phyloP scores from a whole-genome alignment of 1,140 invertebrate genomes.

The Conopomorpha cramerella region DNA sequence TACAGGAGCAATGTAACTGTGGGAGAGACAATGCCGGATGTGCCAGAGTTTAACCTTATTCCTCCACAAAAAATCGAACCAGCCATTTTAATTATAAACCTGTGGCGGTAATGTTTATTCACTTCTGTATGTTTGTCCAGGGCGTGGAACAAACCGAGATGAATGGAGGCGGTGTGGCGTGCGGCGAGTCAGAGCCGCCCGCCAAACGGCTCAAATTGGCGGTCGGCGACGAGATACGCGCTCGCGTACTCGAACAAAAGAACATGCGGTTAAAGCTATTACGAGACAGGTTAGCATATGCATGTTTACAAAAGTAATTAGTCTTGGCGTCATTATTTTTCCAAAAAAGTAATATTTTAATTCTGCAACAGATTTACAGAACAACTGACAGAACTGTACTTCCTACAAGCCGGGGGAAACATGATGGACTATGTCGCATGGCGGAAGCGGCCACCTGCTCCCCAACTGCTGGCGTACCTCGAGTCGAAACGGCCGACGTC shows the following conservation, averaged over 20 bases:
- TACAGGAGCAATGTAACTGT: too few relatives aligned
- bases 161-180: too few relatives aligned
- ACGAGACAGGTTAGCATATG: constrained; percentile 26
- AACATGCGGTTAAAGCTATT: constrained; percentile 26
- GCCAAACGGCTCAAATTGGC: constrained; percentile 19
- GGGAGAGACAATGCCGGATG: too few relatives aligned
- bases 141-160: too few relatives aligned
- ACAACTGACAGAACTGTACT: constrained; percentile 81
- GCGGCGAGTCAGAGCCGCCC: too few relatives aligned
- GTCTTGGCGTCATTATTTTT: too few relatives aligned
- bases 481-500: constrained; percentile 70
- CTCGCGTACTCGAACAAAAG: constrained; percentile 34
- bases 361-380: constrained; percentile 78
- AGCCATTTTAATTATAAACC: too few relatives aligned
- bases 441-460: constrained; percentile 76
- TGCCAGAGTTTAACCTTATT: too few relatives aligned
- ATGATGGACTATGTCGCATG: constrained; percentile 85
- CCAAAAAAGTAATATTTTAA: too few relatives aligned
- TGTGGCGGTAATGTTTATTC: too few relatives aligned
- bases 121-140: too few relatives aligned
- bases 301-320: constrained; percentile 23
- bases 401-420: constrained; percentile 82
- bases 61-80: too few relatives aligned
- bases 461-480: constrained; percentile 75
- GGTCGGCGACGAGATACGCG: constrained; percentile 22